Evolutionary conservation across 2,113 vertebrate species (phyloP).

Genomic region (Pelecanoides urinatrix): DNA sequence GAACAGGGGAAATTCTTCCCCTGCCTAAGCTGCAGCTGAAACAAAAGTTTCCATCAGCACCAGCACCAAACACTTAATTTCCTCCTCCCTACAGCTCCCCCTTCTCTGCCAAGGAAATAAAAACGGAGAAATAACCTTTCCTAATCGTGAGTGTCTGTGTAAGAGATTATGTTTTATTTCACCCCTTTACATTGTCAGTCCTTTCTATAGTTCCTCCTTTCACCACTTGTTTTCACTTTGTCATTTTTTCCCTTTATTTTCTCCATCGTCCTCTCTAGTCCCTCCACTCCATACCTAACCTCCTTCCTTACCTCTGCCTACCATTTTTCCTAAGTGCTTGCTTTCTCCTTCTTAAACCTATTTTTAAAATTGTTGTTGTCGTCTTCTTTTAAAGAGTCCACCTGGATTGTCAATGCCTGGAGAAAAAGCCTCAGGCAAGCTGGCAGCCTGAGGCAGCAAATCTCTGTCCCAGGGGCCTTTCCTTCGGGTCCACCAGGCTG

Average conservation of each 20-base stretch:
- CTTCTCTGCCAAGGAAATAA: slow-evolving; percentile 33
- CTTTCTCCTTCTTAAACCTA: not conserved
- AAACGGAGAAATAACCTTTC: slow-evolving; percentile 7
- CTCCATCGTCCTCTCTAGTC: not conserved
- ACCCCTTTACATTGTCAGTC: not conserved
- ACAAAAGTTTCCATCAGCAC: not conserved
- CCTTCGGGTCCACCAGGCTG: not conserved
- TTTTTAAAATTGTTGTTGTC: not conserved
- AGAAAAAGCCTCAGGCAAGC: not conserved
- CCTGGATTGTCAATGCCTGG: not conserved
- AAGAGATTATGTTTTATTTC: slow-evolving; percentile 4
- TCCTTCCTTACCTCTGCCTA: not conserved
- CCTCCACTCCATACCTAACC: not conserved
- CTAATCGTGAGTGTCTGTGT: not conserved
- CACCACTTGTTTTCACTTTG: not conserved
- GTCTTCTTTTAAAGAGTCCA: not conserved
- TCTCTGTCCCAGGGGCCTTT: not conserved
- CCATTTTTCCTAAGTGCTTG: not conserved
- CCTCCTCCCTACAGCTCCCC: not conserved
- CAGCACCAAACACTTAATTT: slow-evolving; percentile 26
- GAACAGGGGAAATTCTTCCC: not conserved
- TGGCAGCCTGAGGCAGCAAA: not conserved
- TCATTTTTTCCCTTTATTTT: not conserved
- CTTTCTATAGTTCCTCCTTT: not conserved
- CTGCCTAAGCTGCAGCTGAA: not conserved